Conservation (phyloP, 2,888 invertebrate species). For the Rhynchonema sp. region DNA sequence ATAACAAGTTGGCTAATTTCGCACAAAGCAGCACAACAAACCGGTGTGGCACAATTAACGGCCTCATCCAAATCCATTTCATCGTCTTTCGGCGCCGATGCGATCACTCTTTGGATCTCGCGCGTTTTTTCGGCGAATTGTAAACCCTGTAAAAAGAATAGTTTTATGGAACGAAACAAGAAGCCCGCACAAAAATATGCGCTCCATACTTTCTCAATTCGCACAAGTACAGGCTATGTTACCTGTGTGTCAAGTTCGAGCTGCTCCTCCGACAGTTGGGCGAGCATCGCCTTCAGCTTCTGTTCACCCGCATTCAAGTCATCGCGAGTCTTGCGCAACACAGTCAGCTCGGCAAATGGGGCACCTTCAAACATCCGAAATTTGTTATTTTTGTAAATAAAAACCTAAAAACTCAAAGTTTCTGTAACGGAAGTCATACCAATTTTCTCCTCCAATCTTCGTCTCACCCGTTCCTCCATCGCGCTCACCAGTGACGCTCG, state of each 20-base stretch:
- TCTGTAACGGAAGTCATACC: conserved; percentile 40
- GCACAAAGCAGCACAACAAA: too few species aligned
- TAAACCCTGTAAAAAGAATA: too few species aligned
- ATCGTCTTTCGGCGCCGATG: conserved; percentile 40
- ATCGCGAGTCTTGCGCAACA: conserved; percentile 60
- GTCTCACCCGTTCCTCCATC: conserved; percentile 73
- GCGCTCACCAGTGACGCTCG: conserved; percentile 78
- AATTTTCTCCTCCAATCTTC: conserved; percentile 67
- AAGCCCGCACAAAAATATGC: too few species aligned
- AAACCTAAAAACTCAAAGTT: not conserved
- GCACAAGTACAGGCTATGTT: too few species aligned
- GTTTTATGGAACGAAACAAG: not conserved
- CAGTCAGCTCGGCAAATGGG: conserved; percentile 59
- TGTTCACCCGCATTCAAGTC: conserved; percentile 45
- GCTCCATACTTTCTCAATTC: too few species aligned
- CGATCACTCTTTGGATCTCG: conserved; percentile 60
- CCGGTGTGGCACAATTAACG: conserved; percentile 40
- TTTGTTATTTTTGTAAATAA: too few species aligned
- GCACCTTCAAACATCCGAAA: conserved; percentile 18
- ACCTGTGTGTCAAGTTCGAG: conserved; percentile 12
- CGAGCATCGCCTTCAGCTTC: conserved; percentile 15
- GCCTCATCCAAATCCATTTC: conserved; percentile 64
- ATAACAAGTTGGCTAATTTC: too few species aligned
- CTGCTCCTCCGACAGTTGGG: conserved; percentile 17
- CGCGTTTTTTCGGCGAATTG: conserved; percentile 52